These are phyloP conservation scores for Oreochromis aureus DNA, from an alignment of 2,113 vertebrate genomes.

Conservation along the genomic window DNA sequence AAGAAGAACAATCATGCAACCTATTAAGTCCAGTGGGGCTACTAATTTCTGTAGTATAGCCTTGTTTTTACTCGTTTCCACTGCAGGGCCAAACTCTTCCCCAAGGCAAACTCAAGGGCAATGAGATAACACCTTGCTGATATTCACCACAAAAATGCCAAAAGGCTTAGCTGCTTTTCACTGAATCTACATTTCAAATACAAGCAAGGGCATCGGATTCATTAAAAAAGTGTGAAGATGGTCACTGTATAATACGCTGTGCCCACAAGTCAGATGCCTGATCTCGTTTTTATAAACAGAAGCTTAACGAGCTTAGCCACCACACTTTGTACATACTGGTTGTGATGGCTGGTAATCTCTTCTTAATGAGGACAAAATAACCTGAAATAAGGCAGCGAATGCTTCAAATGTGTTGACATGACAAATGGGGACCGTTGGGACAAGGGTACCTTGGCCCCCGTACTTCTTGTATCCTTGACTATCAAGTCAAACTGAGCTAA, in stretches of 20 bases:
- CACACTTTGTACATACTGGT: not conserved
- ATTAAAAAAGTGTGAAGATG: not conserved
- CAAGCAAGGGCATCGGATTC: not conserved
- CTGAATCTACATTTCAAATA: not conserved
- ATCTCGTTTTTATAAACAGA: not conserved
- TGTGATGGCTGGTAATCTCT: not conserved
- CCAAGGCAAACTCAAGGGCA: not conserved
- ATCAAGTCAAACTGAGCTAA: not conserved
- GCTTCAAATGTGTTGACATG: not conserved
- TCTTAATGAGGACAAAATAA: not conserved
- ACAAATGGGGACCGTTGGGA: not conserved
- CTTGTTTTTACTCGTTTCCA: not conserved
- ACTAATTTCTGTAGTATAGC: not conserved
- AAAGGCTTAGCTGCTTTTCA: not conserved
- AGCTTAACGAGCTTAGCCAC: not conserved
- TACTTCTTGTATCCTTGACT: not conserved
- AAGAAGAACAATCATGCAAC: not conserved
- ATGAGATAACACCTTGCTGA: not conserved
- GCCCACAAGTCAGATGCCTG: not conserved
- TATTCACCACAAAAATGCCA: not conserved
- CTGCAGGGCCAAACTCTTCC: not conserved
- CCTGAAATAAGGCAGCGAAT: not conserved
- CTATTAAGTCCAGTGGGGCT: not conserved
- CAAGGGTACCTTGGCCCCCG: accelerated
- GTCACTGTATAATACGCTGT: not conserved